Conservation (phyloP, 2,888 invertebrate species). For the Drosophila macrothrix region DNA sequence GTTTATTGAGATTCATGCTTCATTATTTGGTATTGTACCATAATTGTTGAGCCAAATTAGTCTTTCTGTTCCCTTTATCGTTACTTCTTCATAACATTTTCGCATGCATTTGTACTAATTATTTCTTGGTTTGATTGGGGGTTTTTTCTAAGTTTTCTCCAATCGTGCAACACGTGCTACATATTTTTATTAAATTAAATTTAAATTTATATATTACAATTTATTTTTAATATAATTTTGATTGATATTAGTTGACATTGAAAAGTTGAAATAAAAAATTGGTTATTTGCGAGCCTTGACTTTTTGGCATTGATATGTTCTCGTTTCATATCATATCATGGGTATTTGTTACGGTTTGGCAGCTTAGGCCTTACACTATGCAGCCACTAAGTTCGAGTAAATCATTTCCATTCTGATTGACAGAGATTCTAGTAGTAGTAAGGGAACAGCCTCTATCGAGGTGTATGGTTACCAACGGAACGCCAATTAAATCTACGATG, state of each 20-base stretch:
- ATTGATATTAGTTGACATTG: background rate
- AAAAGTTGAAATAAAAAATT: background rate
- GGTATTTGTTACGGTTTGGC: background rate
- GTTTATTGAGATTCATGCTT: background rate
- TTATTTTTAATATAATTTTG: background rate
- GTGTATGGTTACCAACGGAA: rapidly evolving
- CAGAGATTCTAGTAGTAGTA: background rate
- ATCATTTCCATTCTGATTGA: background rate
- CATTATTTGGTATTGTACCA: background rate
- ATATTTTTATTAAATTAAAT: background rate
- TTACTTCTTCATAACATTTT: background rate
- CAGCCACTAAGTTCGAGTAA: background rate
- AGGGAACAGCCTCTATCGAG: background rate
- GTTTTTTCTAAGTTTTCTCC: background rate
- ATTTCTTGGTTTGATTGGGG: background rate
- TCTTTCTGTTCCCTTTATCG: background rate
- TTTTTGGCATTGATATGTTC: background rate
- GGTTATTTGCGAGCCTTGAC: background rate
- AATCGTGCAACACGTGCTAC: background rate
- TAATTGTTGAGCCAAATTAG: background rate
- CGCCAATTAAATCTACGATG: background rate
- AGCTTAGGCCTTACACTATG: background rate
- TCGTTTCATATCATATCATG: too few relatives aligned
- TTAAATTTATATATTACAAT: background rate
- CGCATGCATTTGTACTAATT: background rate